Percentiles rank a stretch among this genome's conserved stretches.
Conservation (phyloP, 64 coral and sea anemone species). For the Acropora yongei region DNA sequence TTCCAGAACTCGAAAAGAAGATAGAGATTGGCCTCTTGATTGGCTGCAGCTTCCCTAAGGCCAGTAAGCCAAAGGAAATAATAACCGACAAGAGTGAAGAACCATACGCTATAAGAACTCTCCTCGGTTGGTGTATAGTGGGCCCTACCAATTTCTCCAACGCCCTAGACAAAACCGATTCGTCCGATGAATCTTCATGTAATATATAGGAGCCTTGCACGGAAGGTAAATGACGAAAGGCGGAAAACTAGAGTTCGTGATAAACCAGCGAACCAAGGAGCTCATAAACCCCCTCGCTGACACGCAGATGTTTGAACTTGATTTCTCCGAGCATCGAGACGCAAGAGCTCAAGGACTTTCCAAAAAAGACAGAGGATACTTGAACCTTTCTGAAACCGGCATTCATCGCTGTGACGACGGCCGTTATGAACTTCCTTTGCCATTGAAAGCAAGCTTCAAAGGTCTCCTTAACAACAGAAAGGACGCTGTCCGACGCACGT, state of each 20-base stretch:
- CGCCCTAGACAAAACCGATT: not conserved
- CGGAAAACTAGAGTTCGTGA: no score
- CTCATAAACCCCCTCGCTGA: not conserved
- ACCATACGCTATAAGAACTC: not conserved
- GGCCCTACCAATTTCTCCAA: not conserved
- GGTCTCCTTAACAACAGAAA: conserved; percentile 10
- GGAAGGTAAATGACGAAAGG: no score
- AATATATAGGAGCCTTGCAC: not conserved
- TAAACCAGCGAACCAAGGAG: not conserved
- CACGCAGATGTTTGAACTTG: not conserved
- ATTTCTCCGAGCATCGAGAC: not conserved
- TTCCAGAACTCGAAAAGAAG: no score
- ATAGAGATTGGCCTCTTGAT: no score
- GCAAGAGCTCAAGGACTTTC: not conserved
- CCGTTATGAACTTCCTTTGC: conserved; percentile 31
- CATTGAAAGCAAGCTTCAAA: not conserved
- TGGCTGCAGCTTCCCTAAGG: no score
- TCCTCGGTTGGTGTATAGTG: conserved; percentile 6
- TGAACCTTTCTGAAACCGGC: not conserved
- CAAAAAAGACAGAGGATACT: not conserved
- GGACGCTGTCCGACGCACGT: not conserved
- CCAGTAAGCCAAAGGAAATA: no score
- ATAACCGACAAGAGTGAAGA: no score
- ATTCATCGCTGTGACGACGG: conserved; percentile 1
- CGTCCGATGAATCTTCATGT: not conserved